These are phyloP conservation scores for Artemia sinica DNA, from an alignment of 2,888 invertebrate species.

Conservation along the genomic window DNA sequence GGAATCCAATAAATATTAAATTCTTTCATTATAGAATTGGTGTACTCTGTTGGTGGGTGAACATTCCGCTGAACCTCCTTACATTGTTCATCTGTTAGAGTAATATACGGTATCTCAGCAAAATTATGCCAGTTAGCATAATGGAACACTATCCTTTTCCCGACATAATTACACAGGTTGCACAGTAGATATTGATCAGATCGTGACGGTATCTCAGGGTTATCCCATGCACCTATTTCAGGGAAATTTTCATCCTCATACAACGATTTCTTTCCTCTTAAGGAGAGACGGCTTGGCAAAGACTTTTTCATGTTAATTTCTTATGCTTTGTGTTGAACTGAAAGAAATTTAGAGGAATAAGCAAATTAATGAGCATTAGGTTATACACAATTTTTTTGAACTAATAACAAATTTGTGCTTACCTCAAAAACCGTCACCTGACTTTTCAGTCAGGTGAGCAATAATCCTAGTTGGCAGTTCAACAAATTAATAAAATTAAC, in stretches of 20 bases:
- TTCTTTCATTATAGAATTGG: neutral
- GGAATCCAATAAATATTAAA: slow-evolving; percentile 24
- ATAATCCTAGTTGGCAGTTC: too few species aligned
- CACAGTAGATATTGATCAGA: slow-evolving; percentile 35
- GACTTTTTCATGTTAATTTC: too few species aligned
- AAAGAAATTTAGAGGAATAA: too few species aligned
- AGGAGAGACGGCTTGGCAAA: slow-evolving; percentile 19
- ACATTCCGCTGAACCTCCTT: slow-evolving; percentile 11
- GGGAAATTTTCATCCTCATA: slow-evolving; percentile 22
- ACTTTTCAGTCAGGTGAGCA: too few species aligned
- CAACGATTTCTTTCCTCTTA: slow-evolving; percentile 19
- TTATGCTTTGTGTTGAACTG: too few species aligned
- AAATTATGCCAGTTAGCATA: slow-evolving; percentile 45
- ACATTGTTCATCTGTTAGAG: slow-evolving; percentile 16
- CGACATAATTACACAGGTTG: slow-evolving; percentile 42
- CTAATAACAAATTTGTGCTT: too few species aligned
- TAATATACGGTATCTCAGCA: slow-evolving; percentile 31
- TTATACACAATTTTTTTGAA: too few species aligned
- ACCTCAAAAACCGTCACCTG: too few species aligned
- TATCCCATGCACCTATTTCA: slow-evolving; percentile 23
- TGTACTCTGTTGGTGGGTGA: slow-evolving; percentile 6
- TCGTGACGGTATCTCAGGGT: slow-evolving; percentile 17
- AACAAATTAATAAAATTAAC: too few species aligned
- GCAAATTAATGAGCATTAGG: too few species aligned
- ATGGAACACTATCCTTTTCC: slow-evolving; percentile 46